Conservation (phyloP, 2,888 invertebrate species). For the Mythimna impura region DNA sequence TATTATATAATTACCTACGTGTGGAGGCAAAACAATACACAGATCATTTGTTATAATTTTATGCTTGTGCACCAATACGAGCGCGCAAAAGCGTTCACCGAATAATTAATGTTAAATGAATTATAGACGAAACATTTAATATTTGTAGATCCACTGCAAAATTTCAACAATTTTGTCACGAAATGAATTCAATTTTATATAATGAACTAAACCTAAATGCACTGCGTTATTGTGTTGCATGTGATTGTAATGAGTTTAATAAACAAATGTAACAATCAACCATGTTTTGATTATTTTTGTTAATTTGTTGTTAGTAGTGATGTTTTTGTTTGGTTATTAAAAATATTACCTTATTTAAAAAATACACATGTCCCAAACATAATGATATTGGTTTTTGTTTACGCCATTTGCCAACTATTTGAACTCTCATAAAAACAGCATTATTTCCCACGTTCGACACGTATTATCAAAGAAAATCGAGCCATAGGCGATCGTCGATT, state of each 20-base stretch:
- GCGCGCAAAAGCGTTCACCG: conserved; percentile 45
- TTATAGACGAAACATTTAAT: conserved; percentile 51
- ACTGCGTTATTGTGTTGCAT: neutral
- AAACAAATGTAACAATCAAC: conserved; percentile 25
- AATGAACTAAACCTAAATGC: conserved; percentile 40
- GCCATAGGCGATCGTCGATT: too few relatives aligned
- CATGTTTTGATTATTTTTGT: conserved; percentile 3
- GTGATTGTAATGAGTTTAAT: conserved; percentile 33
- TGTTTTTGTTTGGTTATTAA: neutral
- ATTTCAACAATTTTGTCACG: conserved; percentile 38
- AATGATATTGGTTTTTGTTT: too few relatives aligned
- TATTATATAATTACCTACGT: conserved; percentile 35
- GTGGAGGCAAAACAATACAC: conserved; percentile 51
- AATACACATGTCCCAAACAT: too few relatives aligned
- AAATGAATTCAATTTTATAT: conserved; percentile 38
- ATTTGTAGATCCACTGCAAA: conserved; percentile 31
- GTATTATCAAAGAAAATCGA: too few relatives aligned
- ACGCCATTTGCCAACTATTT: too few relatives aligned
- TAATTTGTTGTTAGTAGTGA: neutral
- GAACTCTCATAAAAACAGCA: too few relatives aligned
- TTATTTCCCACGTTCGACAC: too few relatives aligned
- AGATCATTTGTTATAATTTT: conserved; percentile 55
- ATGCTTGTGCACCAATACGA: conserved; percentile 44
- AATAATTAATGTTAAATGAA: conserved; percentile 61
- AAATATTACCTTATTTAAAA: too few relatives aligned